Evolutionary conservation across 2,113 vertebrate genomes (phyloP), one percentile per base, ranked within the genome.

Genomic region (Pionites leucogaster): DNA sequence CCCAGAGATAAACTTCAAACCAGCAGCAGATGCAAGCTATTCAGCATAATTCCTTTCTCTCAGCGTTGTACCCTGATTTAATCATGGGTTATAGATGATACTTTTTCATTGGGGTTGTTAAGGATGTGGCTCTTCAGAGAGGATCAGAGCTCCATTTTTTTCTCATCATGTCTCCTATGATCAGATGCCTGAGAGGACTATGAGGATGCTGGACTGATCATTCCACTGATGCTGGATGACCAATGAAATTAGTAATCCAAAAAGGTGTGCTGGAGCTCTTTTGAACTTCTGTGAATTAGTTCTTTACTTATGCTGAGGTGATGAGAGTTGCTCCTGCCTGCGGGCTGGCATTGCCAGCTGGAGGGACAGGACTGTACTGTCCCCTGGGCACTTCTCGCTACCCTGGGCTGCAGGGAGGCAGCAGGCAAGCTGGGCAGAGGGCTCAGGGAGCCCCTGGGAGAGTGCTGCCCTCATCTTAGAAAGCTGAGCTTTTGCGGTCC

Each of bases 1-100:
- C n/a, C 64, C 68, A 64, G 35, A 90, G 68, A 35, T 50, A 49
- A 76, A 29, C 72, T 75, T 47, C 60, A 86, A 83, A 83, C 49
- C 75, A 82, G 50, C 60, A 82, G 80, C 95, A 95, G 86, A 77
- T 67, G 41, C 49, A 59, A 86, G 39, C 35, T 67, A 5, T 53
- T 77, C 63, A 49, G 17, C 1, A 0, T 42, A 33, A 83, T 42
- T 78, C 62, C 86, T 75, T 91, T 81, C 50, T 79, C 33, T 89
- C 31, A 14, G 20, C 29, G 13, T 17, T 23, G 24, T 52, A 33
- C 28, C 17, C 37, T 62, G 28, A 52, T 65, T 75, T 94, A 68
- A 92, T 24, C 0, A 0, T n/a, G 62, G 49, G 9, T 74, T 93
- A 69, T 65, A 85, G 53, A 69, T 53, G 42, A n/a, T 46, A 86